These are phyloP conservation scores for Monomorium pharaonis DNA, from an alignment of 1,140 invertebrate species.

Conservation along the genomic window DNA sequence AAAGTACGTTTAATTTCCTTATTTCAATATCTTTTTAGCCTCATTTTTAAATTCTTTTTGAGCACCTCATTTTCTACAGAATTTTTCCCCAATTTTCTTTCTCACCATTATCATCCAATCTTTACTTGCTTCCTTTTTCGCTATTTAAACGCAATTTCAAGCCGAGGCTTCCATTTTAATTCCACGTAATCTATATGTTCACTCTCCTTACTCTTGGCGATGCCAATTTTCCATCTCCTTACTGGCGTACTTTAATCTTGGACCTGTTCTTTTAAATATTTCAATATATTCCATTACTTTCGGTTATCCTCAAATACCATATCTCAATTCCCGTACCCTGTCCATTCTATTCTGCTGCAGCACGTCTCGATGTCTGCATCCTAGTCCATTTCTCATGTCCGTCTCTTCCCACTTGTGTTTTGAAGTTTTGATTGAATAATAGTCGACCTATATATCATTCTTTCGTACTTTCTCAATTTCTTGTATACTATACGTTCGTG, in stretches of 20 bases:
- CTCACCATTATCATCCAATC: constrained; percentile 6
- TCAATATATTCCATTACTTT: not conserved
- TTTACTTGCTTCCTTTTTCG: constrained; percentile 16
- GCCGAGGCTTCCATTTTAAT: constrained; percentile 11
- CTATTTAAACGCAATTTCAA: constrained; percentile 7
- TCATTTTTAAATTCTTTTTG: not conserved
- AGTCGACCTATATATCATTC: constrained; percentile 13
- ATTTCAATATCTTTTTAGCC: not conserved
- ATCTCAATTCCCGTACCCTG: constrained; percentile 11
- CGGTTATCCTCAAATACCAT: not conserved
- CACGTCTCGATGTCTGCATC: not conserved
- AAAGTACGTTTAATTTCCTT: not conserved
- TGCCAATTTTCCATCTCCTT: not conserved
- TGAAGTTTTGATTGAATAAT: constrained; percentile 57
- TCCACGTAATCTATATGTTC: not conserved
- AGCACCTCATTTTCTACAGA: not conserved
- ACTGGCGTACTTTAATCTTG: not conserved
- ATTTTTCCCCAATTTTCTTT: not conserved
- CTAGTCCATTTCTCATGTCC: constrained; percentile 33
- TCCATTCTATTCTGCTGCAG: not conserved
- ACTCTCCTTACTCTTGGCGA: not conserved
- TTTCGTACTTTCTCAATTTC: constrained; percentile 41
- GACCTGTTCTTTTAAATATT: constrained; percentile 8
- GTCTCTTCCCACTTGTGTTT: constrained; percentile 22
- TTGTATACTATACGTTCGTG: not conserved